Evolutionary conservation across 2,888 invertebrate genomes (phyloP).

Genomic region (Epinotia brunnichana): DNA sequence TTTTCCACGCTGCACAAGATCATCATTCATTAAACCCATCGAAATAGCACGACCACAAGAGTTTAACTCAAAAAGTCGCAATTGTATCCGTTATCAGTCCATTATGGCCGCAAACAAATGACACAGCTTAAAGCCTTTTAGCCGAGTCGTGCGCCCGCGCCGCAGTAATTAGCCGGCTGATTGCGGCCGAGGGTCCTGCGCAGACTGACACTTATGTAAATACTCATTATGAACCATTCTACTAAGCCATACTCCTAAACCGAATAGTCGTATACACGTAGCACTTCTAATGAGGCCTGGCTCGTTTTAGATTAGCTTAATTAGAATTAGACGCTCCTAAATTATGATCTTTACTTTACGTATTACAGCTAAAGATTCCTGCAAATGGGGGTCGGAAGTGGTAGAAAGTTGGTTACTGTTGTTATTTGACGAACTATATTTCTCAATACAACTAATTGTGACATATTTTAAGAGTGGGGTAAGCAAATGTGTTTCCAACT

Average conservation of each 20-base stretch:
- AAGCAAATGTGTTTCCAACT: too few species aligned
- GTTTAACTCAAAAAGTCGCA: conserved; percentile 61
- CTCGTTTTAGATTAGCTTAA: conserved; percentile 8
- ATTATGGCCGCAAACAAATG: conserved; percentile 78
- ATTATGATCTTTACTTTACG: conserved; percentile 15
- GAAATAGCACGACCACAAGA: conserved; percentile 52
- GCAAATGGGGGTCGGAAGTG: conserved; percentile 6
- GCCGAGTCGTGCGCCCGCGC: conserved; percentile 78
- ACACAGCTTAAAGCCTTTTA: conserved; percentile 80
- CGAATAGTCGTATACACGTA: conserved; percentile 12
- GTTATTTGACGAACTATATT: not conserved
- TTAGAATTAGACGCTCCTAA: conserved; percentile 19
- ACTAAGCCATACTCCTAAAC: not conserved
- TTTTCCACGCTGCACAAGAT: conserved; percentile 26
- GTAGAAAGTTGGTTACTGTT: not conserved
- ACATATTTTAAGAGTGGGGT: too few species aligned
- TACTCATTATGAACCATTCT: conserved; percentile 33
- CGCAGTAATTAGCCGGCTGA: conserved; percentile 75
- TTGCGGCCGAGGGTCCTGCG: conserved; percentile 55
- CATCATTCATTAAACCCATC: conserved; percentile 46
- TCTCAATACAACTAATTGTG: too few species aligned
- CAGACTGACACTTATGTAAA: conserved; percentile 43
- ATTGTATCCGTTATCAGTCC: conserved; percentile 78
- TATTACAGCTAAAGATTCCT: conserved; percentile 20
- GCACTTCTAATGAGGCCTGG: not conserved